Base-by-base conservation (phyloP, 2,797 vertebrate species). In the Spinibarbus caldwelli region DNA sequence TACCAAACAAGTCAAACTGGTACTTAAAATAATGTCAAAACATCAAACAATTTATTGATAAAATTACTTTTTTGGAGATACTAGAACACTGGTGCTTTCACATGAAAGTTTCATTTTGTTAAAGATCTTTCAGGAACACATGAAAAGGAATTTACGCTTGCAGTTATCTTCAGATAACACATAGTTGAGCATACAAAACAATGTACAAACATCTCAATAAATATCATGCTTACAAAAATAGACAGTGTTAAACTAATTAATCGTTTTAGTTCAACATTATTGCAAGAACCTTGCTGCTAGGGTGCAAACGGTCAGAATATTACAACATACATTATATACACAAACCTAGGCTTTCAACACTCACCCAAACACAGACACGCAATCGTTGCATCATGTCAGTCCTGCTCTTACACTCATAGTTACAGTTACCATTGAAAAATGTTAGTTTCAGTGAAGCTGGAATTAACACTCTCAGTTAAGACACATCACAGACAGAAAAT, bases 171-270 rank as follows among this genome's bases (percentile, higher is more conserved):
- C 86, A 80, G 87, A 91, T 85, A 85, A 87, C 88, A 94, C 90
- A 80, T 87, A 92, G 85, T 90, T 86, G 64, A 87, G 92, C 92
- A 93, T 95, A 95, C 93, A 95, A 95, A 95, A 93, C 91, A 84
- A 89, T 90, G 89, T 94, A 93, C 92, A 93, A 95, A 95, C 94
- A 92, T 91, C 92, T 92, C 92, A 91, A 91, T 93, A 90, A 93
- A 95, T 92, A 82, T 93, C 94, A 95, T 95, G 95, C 95, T 94
- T 96, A 96, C 94, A 96, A 96, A 96, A 96, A 96, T 96, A 96
- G 93, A 95, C 95, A 90, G 89, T 94, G 91, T 92, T 94, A 93
- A 92, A 90, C 90, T 91, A 89, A 88, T 91, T 90, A 89, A 93
- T 90, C 90, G 85, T 85, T 89, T 88, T 91, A 93, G 92, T 93